Conservation (phyloP, 2,113 vertebrate species). For the Parotia lawesii region DNA sequence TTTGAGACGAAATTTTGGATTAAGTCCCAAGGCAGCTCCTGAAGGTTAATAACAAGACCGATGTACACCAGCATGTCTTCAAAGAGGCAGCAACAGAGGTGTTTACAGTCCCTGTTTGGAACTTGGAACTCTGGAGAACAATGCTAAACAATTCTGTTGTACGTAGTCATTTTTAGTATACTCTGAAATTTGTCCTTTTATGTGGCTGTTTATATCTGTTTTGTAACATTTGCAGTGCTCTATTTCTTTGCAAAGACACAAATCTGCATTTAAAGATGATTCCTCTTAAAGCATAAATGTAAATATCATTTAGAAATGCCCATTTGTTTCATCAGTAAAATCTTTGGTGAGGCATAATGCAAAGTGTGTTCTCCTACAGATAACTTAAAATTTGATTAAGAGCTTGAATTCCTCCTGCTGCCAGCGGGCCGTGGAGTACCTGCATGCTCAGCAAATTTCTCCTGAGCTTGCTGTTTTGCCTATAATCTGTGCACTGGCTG, state of each 20-base stretch:
- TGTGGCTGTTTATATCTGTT: not conserved
- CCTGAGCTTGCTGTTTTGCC: not conserved
- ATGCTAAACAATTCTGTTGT: not conserved
- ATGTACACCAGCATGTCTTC: not conserved
- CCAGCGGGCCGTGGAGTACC: not conserved
- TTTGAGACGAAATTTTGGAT: not conserved
- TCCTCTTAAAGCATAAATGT: not conserved
- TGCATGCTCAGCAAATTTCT: not conserved
- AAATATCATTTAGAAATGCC: not conserved
- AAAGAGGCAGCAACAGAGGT: not conserved
- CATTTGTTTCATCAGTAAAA: not conserved
- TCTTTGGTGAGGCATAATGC: not conserved
- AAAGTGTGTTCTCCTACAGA: not conserved
- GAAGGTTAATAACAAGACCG: not conserved
- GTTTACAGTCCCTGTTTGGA: not conserved
- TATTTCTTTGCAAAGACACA: not conserved
- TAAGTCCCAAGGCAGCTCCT: not conserved
- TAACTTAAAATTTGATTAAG: not conserved
- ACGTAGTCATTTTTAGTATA: rapidly evolving
- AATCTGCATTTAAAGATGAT: not conserved
- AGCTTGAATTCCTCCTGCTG: not conserved
- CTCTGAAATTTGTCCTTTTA: not conserved
- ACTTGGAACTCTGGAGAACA: not conserved
- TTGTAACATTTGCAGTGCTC: not conserved
- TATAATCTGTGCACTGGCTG: not conserved